A percentile compares a stretch with the other conserved stretches of the same genome.
phyloP scores from a whole-genome alignment of 2,113 vertebrate species.

The Mola mola region DNA sequence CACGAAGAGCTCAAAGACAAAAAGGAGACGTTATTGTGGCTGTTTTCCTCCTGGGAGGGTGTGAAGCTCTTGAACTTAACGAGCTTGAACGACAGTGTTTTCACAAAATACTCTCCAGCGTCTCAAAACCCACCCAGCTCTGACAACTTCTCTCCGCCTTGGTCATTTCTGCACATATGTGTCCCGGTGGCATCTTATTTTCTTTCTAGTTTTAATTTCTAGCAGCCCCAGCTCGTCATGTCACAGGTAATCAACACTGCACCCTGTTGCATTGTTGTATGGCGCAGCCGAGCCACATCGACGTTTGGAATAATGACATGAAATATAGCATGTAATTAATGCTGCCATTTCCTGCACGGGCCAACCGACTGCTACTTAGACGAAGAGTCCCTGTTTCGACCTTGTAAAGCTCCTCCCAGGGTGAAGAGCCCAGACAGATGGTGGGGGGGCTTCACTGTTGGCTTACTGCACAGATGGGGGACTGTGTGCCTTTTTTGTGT shows the following conservation, averaged over 20 bases:
- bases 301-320: conserved; percentile 38
- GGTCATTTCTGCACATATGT: too few species aligned
- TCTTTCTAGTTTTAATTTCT: background rate
- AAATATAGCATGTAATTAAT: conserved; percentile 41
- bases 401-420: conserved; percentile 20
- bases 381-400: conserved; percentile 28
- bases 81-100: conserved; percentile 29
- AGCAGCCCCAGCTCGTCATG: conserved; percentile 36
- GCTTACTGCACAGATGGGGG: conserved; percentile 28
- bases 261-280: conserved; percentile 16
- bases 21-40: conserved; percentile 21
- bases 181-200: too few species aligned
- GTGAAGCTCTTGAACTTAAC: conserved; percentile 40
- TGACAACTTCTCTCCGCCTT: conserved; percentile 1
- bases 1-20: conserved; percentile 16
- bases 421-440: conserved; percentile 40
- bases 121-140: background rate
- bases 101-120: conserved; percentile 1
- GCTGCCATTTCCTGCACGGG: too few species aligned
- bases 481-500: conserved; percentile 15
- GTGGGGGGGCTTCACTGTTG: conserved; percentile 21
- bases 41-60: conserved; percentile 13
- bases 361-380: too few species aligned
- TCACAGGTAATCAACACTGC: conserved; percentile 36
- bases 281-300: conserved; percentile 1